Evolutionary conservation across 1,140 invertebrate genomes (phyloP).

Genomic region (Leptinotarsa defecta): DNA sequence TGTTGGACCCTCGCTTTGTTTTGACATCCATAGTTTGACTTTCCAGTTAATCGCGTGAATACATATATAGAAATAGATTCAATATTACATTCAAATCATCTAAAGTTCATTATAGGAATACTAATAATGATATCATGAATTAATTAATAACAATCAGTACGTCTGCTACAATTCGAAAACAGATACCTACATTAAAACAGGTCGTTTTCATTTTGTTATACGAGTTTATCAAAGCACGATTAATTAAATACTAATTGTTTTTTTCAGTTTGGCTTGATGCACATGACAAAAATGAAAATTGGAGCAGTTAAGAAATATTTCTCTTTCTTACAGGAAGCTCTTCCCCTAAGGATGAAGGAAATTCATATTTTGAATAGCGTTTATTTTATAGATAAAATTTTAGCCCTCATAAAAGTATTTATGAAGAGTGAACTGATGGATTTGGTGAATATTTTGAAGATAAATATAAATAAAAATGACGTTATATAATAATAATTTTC

Average conservation of each 20-base stretch:
- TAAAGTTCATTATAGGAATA: too few species aligned
- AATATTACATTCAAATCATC: too few species aligned
- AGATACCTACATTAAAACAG: too few species aligned
- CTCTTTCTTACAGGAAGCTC: conserved; percentile 61
- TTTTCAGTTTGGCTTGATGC: conserved; percentile 56
- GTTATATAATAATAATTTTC: conserved; percentile 25
- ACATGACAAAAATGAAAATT: conserved; percentile 62
- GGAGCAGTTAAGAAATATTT: conserved; percentile 55
- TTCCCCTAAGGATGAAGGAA: conserved; percentile 65
- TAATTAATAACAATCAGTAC: too few species aligned
- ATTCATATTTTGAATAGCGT: conserved; percentile 70
- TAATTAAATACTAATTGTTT: background rate
- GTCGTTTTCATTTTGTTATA: too few species aligned
- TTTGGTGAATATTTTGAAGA: conserved; percentile 58
- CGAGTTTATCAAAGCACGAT: too few species aligned
- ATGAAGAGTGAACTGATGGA: conserved; percentile 68
- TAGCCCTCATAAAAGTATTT: conserved; percentile 66
- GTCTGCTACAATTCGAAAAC: too few species aligned
- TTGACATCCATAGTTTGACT: too few species aligned
- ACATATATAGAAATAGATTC: too few species aligned
- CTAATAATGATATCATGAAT: too few species aligned
- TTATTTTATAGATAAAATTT: conserved; percentile 67
- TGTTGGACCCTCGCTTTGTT: too few species aligned
- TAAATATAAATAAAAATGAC: background rate
- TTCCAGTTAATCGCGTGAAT: too few species aligned